Percentiles rank a stretch among this genome's conserved stretches.
These are phyloP conservation scores for Pasiphila rectangulata DNA, from an alignment of 2,888 invertebrate species.

Conservation along the genomic window DNA sequence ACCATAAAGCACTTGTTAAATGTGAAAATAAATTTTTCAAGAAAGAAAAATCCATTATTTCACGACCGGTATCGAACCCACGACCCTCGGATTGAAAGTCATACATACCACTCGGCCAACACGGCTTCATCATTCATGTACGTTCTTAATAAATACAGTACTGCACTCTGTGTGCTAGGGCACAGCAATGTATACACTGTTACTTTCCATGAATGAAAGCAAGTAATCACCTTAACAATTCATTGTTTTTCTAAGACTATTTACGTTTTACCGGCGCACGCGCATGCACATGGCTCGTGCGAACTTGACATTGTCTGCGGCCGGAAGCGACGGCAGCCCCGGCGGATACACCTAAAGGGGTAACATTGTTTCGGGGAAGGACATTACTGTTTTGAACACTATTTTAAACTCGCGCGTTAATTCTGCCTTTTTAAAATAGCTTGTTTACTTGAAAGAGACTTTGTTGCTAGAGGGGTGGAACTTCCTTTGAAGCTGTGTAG, in stretches of 20 bases:
- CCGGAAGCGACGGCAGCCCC: constrained; percentile 55
- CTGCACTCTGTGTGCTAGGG: too few relatives aligned
- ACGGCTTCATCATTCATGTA: too few relatives aligned
- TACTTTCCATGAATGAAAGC: too few relatives aligned
- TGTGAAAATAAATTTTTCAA: too few relatives aligned
- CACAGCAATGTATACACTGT: too few relatives aligned
- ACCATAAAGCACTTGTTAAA: too few relatives aligned
- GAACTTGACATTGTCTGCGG: constrained; percentile 72
- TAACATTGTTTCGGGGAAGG: constrained; percentile 69
- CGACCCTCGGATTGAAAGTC: too few relatives aligned
- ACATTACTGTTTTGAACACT: constrained; percentile 39
- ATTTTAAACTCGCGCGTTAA: constrained; percentile 40
- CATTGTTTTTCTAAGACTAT: constrained; percentile 19
- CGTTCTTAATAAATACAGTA: too few relatives aligned
- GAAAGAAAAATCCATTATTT: too few relatives aligned
- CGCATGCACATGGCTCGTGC: constrained; percentile 40
- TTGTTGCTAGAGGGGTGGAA: constrained; percentile 14
- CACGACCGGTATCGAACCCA: too few relatives aligned
- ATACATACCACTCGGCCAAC: too few relatives aligned
- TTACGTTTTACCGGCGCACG: constrained; percentile 26
- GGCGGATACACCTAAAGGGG: constrained; percentile 63
- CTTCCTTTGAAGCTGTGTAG: constrained; percentile 2
- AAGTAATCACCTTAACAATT: not conserved
- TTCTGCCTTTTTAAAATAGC: constrained; percentile 39
- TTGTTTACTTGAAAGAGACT: constrained; percentile 28